Percentiles rank a stretch among this genome's conserved stretches.
Evolutionary conservation across 2,888 invertebrate species (phyloP).

Genomic region (Epirrhoe tristata): DNA sequence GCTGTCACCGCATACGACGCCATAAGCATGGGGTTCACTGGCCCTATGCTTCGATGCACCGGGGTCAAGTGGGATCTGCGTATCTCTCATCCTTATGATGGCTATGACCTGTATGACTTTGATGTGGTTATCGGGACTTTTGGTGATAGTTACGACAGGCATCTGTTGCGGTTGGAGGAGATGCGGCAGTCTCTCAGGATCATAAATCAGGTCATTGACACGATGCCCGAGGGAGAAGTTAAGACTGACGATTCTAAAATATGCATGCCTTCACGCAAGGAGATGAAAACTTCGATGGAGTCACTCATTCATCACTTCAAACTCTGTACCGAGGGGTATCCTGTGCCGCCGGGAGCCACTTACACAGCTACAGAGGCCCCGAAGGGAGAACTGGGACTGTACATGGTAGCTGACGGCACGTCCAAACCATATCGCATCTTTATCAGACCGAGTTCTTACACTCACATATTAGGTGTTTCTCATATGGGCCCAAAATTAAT

Average conservation of each 20-base stretch:
- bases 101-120: slow-evolving; percentile 92
- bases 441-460: slow-evolving; percentile 84
- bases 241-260: slow-evolving; percentile 93
- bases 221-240: slow-evolving; percentile 93
- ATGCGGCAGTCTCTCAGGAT: slow-evolving; percentile 92
- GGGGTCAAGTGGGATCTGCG: slow-evolving; percentile 96
- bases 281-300: slow-evolving; percentile 96
- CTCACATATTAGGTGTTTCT: slow-evolving; percentile 87
- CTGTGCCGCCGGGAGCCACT: slow-evolving; percentile 93
- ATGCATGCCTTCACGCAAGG: slow-evolving; percentile 88
- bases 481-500: slow-evolving; percentile 87
- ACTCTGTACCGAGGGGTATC: slow-evolving; percentile 91
- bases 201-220: slow-evolving; percentile 92
- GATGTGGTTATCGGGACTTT: slow-evolving; percentile 92
- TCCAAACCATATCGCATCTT: slow-evolving; percentile 90
- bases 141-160: slow-evolving; percentile 94
- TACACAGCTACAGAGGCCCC: slow-evolving; percentile 93
- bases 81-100: slow-evolving; percentile 93
- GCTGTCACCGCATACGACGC: slow-evolving; percentile 90
- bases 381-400: slow-evolving; percentile 95
- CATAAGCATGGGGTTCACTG: slow-evolving; percentile 88
- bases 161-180: slow-evolving; percentile 88
- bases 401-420: slow-evolving; percentile 93
- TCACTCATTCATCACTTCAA: slow-evolving; percentile 96
- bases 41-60: slow-evolving; percentile 91